Evolutionary conservation across 2,888 invertebrate species (phyloP).

Genomic region (Rhingia campestris): DNA sequence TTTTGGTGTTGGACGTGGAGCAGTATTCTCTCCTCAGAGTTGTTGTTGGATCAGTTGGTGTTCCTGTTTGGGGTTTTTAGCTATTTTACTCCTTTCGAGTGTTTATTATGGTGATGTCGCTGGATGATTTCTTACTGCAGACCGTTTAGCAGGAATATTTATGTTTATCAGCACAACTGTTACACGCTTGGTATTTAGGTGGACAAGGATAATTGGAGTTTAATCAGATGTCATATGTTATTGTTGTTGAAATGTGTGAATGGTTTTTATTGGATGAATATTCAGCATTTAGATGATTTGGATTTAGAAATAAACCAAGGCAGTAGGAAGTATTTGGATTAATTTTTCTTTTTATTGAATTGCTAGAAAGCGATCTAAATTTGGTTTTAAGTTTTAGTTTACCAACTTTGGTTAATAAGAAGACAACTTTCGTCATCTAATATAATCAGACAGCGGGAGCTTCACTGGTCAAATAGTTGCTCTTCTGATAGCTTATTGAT

Average conservation of each 20-base stretch:
- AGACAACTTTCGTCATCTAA: too few relatives aligned
- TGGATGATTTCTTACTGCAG: conserved; percentile 35
- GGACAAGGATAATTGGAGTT: conserved; percentile 30
- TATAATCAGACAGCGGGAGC: too few relatives aligned
- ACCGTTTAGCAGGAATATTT: conserved; percentile 35
- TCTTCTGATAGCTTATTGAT: too few relatives aligned
- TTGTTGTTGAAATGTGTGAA: neutral
- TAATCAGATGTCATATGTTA: conserved; percentile 10
- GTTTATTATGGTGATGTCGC: conserved; percentile 1
- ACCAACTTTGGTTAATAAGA: too few relatives aligned
- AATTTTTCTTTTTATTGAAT: too few relatives aligned
- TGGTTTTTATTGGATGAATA: too few relatives aligned
- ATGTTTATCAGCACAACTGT: conserved; percentile 21
- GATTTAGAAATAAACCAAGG: too few relatives aligned
- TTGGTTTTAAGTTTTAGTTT: too few relatives aligned
- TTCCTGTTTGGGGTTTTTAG: conserved; percentile 17
- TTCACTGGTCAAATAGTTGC: too few relatives aligned
- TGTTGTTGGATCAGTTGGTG: conserved; percentile 14
- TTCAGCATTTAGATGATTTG: too few relatives aligned
- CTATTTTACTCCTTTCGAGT: conserved; percentile 9
- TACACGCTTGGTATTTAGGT: conserved; percentile 19
- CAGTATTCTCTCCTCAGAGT: conserved; percentile 26
- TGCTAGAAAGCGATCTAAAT: too few relatives aligned
- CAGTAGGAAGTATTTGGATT: too few relatives aligned
- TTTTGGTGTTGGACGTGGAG: conserved; percentile 62